Evolutionary conservation across 2,113 vertebrate genomes (phyloP), one percentile per base, ranked within the genome.

Genomic region (Ophthalmolycus amberensis): DNA sequence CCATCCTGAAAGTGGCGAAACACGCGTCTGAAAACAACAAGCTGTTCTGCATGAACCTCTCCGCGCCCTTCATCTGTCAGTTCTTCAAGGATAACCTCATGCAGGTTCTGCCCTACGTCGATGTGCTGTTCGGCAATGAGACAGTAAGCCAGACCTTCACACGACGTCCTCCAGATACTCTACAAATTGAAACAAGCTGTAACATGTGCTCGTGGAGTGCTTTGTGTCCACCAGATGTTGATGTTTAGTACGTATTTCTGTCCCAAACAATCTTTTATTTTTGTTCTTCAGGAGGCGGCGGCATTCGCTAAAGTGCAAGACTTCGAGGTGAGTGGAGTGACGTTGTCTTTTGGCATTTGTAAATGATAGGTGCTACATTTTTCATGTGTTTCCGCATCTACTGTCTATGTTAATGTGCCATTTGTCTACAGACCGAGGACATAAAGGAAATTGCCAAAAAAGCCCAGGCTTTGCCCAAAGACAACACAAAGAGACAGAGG

Each of bases 91-190:
- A 98, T 42, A 93, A 96, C 12, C 94, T 99, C 93, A 97, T 98
- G 97, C 94, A 99, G 94, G 95, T 98, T 80, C 93, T 99, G 95
- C 98, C 98, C 71, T 99, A 97, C 0, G 96, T 99, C 1, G 98
- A 99, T 15, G 93, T 99, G 86, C 95, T 99, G 50, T 99, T 99
- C 67, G 97, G 98, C 88, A 99, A 99, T 48, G 98, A 99, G 90
- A 96, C 94, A 67, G 98, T 99, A 87, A 97, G 96, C 9, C 42
- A 32, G 74, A 66, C 20, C 44, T 59, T 5, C 25, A 27, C 44
- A 10, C 11, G 2, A 0, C 4, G 46, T 42, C 10, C 18, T 75
- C 22, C 18, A 54, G 1, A 64, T 20, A 7, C 1, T n/a, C 25
- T 5, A 9, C 16, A 25, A 37, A 16, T 25, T 12, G 5, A 6